These are phyloP conservation scores for Leistus spinibarbis DNA, from an alignment of 2,888 invertebrate species.

Conservation along the genomic window DNA sequence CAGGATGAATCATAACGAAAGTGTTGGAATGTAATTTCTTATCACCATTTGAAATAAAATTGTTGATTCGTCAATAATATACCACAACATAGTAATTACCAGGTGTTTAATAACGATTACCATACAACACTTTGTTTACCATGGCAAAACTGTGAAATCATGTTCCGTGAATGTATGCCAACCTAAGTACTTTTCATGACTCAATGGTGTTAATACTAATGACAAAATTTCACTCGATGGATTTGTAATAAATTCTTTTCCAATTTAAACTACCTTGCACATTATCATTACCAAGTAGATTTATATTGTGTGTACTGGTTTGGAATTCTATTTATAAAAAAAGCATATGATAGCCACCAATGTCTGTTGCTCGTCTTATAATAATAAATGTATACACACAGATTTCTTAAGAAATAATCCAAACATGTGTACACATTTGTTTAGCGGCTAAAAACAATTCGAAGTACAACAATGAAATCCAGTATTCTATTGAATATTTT, in stretches of 20 bases:
- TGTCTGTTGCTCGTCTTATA: too few relatives aligned
- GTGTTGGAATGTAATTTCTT: neutral
- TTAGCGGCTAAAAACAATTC: too few relatives aligned
- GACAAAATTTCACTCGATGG: neutral
- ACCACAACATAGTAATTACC: neutral
- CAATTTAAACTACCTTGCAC: neutral
- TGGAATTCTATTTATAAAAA: neutral
- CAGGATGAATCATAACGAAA: neutral
- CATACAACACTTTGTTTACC: neutral
- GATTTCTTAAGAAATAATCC: too few relatives aligned
- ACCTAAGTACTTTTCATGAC: neutral
- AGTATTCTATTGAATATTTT: too few relatives aligned
- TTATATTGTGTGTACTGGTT: neutral
- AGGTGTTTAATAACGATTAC: neutral
- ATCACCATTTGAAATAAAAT: too few relatives aligned
- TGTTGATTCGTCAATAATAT: too few relatives aligned
- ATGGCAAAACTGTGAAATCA: neutral
- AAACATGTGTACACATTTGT: too few relatives aligned
- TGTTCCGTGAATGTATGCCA: neutral
- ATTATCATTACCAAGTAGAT: neutral
- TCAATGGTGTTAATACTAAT: neutral
- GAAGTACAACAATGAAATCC: too few relatives aligned
- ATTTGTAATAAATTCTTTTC: neutral
- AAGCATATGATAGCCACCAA: too few relatives aligned
- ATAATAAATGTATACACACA: too few relatives aligned